These are phyloP conservation scores for Eubasilissa splendida DNA, from an alignment of 2,888 invertebrate species.

Conservation along the genomic window DNA sequence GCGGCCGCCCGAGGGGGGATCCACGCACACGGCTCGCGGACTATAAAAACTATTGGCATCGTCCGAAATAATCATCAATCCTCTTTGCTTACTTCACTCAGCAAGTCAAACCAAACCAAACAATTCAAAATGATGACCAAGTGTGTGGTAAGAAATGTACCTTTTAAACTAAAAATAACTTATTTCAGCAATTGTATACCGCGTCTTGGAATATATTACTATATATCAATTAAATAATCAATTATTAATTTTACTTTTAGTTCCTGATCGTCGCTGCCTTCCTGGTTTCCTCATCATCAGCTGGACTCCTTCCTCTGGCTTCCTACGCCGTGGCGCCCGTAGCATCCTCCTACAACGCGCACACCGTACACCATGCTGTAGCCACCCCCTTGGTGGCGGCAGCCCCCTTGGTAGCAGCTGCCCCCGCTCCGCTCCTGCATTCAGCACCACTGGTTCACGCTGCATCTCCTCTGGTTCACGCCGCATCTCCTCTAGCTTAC, in stretches of 20 bases:
- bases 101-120: slow-evolving; percentile 41
- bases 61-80: slow-evolving; percentile 32
- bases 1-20: slow-evolving; percentile 12
- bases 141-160: slow-evolving; percentile 41
- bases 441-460: slow-evolving; percentile 60
- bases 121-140: slow-evolving; percentile 50
- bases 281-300: slow-evolving; percentile 62
- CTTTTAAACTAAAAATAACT: no score
- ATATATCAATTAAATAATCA: slow-evolving; percentile 1
- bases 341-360: slow-evolving; percentile 83
- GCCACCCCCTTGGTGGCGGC: slow-evolving; percentile 71
- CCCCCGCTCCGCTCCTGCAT: slow-evolving; percentile 65
- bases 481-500: slow-evolving; percentile 19
- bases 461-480: slow-evolving; percentile 5
- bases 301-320: slow-evolving; percentile 64
- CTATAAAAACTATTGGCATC: slow-evolving; percentile 30
- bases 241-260: slow-evolving; percentile 62
- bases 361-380: slow-evolving; percentile 82
- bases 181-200: no score
- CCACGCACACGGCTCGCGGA: background rate
- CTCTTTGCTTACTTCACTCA: slow-evolving; percentile 19
- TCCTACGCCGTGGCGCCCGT: slow-evolving; percentile 77
- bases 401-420: slow-evolving; percentile 48
- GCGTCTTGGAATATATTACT: no score
- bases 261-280: slow-evolving; percentile 66